Percentiles rank a stretch among this genome's conserved stretches.
These are phyloP conservation scores for Turritopsis rubra DNA, from an alignment of 30 jellyfish, hydroid and myxozoan genomes.

Conservation along the genomic window DNA sequence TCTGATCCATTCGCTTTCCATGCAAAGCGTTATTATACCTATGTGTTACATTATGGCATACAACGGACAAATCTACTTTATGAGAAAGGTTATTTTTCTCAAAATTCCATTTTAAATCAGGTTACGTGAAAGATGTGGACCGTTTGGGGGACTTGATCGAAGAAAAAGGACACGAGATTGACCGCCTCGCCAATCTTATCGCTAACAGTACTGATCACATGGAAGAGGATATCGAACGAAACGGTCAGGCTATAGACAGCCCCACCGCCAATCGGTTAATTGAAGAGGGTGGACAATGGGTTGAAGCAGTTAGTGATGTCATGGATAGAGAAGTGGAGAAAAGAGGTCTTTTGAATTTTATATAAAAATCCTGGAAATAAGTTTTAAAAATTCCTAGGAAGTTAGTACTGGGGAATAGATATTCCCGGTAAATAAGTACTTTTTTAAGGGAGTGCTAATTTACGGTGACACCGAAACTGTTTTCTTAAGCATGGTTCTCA, in stretches of 20 bases:
- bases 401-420: too few species aligned
- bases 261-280: constrained; percentile 57
- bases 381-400: too few species aligned
- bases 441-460: too few species aligned
- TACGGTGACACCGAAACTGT: too few species aligned
- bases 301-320: constrained; percentile 44
- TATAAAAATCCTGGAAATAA: too few species aligned
- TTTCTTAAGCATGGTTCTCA: too few species aligned
- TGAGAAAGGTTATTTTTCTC: not conserved
- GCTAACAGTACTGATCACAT: constrained; percentile 58
- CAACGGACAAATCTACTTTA: too few species aligned
- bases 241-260: constrained; percentile 66
- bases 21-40: too few species aligned
- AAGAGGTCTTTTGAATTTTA: constrained; percentile 36
- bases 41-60: too few species aligned
- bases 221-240: constrained; percentile 73
- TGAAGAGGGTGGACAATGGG: constrained; percentile 43
- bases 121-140: constrained; percentile 13
- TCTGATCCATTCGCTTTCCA: too few species aligned
- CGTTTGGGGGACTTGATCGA: constrained; percentile 29
- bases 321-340: constrained; percentile 61
- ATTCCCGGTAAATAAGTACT: too few species aligned
- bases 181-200: constrained; percentile 40
- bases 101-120: not conserved
- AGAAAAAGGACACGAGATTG: constrained; percentile 59